Percentiles rank a stretch among this genome's conserved stretches.
These are phyloP conservation scores for Triops longicaudatus DNA, from an alignment of 1,140 invertebrate species.

Conservation along the genomic window DNA sequence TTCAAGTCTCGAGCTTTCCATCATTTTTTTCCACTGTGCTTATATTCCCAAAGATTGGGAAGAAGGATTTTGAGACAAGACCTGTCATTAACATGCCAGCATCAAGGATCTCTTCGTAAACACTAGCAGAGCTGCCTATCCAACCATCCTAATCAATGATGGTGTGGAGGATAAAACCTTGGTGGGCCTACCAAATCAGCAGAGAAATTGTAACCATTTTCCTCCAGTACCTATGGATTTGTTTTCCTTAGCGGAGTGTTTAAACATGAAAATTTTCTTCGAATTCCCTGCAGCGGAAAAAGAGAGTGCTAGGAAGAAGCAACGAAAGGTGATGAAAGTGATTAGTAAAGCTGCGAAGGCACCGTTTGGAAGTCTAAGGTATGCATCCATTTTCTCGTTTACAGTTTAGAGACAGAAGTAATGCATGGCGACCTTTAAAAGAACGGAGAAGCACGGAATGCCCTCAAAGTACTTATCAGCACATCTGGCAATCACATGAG, in stretches of 20 bases:
- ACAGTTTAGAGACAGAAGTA: not conserved
- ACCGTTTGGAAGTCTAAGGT: not conserved
- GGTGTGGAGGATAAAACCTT: not conserved
- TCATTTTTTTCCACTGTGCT: not conserved
- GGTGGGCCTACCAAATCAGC: too few species aligned
- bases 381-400: not conserved
- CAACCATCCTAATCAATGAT: constrained; percentile 11
- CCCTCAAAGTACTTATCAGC: not conserved
- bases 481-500: constrained; percentile 6
- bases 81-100: constrained; percentile 1
- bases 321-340: not conserved
- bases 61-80: not conserved
- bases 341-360: not conserved
- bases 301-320: not conserved
- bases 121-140: not conserved
- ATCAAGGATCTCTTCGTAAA: not conserved
- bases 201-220: too few species aligned
- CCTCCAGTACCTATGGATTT: too few species aligned
- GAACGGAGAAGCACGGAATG: not conserved
- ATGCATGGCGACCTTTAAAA: not conserved
- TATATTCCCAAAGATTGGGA: not conserved
- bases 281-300: too few species aligned
- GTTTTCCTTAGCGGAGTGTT: too few species aligned
- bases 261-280: too few species aligned
- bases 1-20: not conserved